Evolutionary conservation across 2,113 vertebrate genomes (phyloP).

Genomic region (Anguilla rostrata): DNA sequence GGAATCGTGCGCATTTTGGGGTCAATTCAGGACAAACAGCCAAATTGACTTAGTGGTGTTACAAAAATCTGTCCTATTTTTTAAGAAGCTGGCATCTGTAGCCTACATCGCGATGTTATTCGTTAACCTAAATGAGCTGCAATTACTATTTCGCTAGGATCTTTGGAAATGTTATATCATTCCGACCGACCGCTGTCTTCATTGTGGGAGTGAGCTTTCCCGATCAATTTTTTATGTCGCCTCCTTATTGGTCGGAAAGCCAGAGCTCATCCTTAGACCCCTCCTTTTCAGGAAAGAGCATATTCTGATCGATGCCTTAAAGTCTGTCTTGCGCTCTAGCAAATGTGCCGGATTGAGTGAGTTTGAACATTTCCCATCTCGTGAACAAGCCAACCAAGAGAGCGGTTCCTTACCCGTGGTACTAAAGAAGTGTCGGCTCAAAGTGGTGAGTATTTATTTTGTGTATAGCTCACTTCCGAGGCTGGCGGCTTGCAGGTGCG

Average conservation of each 20-base stretch:
- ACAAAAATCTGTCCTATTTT: no score
- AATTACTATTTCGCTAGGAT: not conserved
- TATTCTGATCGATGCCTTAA: slow-evolving; percentile 26
- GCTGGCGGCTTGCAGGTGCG: not conserved
- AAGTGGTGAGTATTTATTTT: slow-evolving; percentile 18
- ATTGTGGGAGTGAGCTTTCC: slow-evolving; percentile 5
- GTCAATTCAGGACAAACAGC: not conserved
- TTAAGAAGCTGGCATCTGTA: not conserved
- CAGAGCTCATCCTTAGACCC: not conserved
- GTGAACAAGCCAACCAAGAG: not conserved
- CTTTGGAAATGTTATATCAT: not conserved
- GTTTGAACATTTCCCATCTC: not conserved
- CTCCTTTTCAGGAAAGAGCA: slow-evolving; percentile 18
- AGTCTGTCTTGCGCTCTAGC: not conserved
- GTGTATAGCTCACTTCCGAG: not conserved
- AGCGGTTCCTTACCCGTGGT: not conserved
- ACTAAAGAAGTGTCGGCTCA: not conserved
- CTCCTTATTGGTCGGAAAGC: slow-evolving; percentile 15
- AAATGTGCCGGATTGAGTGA: not conserved
- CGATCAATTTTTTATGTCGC: not conserved
- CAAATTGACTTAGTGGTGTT: not conserved
- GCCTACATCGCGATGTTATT: not conserved
- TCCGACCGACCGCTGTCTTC: not conserved
- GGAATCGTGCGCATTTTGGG: no score
- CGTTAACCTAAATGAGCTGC: not conserved